Conservation (phyloP, 2,113 vertebrate genomes). For the Madoqua kirkii region DNA sequence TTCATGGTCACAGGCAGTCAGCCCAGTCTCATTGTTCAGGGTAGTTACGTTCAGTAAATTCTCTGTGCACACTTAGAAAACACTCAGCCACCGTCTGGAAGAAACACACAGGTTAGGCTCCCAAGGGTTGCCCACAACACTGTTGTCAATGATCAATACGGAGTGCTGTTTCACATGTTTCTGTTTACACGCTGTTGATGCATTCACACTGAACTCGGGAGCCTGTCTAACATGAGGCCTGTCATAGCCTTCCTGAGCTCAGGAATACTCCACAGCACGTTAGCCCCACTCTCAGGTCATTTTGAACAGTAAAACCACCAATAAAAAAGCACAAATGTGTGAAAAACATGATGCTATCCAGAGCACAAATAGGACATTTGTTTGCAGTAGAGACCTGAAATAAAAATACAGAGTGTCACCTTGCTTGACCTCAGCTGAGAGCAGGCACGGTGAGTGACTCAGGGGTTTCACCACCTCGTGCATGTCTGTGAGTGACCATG, state of each 20-base stretch:
- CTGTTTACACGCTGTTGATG: background rate
- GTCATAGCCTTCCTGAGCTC: no score
- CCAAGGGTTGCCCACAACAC: background rate
- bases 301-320: background rate
- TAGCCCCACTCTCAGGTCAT: background rate
- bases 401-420: background rate
- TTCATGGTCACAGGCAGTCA: background rate
- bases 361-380: background rate
- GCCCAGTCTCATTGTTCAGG: background rate
- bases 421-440: no score
- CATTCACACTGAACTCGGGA: background rate
- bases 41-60: background rate
- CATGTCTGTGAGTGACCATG: background rate
- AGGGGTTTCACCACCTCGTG: no score
- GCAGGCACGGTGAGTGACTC: fast-evolving
- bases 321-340: background rate
- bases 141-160: background rate
- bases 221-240: background rate
- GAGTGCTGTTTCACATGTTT: background rate
- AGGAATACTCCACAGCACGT: background rate
- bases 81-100: fast-evolving
- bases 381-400: background rate
- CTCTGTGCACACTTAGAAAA: no score
- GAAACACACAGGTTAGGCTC: background rate
- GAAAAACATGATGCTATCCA: background rate